These are phyloP conservation scores for Alcedo atthis DNA, from an alignment of 2,797 vertebrate species.

Conservation along the genomic window DNA sequence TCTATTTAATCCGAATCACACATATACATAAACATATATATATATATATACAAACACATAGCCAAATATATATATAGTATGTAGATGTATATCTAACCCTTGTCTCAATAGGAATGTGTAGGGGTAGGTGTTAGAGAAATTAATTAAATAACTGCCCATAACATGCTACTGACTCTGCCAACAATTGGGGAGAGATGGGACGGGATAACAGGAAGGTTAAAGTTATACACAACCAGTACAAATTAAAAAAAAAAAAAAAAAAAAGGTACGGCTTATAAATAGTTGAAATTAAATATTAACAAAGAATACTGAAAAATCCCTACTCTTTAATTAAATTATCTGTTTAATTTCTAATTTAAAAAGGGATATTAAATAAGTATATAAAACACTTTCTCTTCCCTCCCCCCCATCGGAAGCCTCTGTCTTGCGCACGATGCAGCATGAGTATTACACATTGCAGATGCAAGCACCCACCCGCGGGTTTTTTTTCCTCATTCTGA, in stretches of 20 bases:
- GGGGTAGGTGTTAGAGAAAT: conserved; percentile 78
- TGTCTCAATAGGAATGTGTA: conserved; percentile 84
- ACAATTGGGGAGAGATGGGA: conserved; percentile 76
- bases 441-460: conserved; percentile 50
- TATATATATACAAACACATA: conserved; percentile 77
- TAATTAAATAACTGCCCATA: conserved; percentile 82
- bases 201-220: conserved; percentile 73
- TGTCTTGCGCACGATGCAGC: conserved; percentile 56
- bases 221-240: conserved; percentile 79
- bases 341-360: conserved; percentile 85
- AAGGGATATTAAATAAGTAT: conserved; percentile 87
- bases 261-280: conserved; percentile 89
- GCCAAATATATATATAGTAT: conserved; percentile 84
- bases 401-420: conserved; percentile 62
- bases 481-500: conserved; percentile 52
- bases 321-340: conserved; percentile 86
- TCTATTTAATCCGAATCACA: conserved; percentile 85
- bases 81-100: conserved; percentile 84
- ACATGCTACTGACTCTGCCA: conserved; percentile 81
- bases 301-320: conserved; percentile 93
- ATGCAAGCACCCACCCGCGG: conserved; percentile 56
- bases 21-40: conserved; percentile 87
- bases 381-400: conserved; percentile 82
- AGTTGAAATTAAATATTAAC: conserved; percentile 97
- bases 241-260: conserved; percentile 64